A percentile compares a stretch with the other conserved stretches of the same genome.
These are phyloP conservation scores for Lagorchestes hirsutus DNA, from an alignment of 2,797 vertebrate species.

Conservation along the genomic window DNA sequence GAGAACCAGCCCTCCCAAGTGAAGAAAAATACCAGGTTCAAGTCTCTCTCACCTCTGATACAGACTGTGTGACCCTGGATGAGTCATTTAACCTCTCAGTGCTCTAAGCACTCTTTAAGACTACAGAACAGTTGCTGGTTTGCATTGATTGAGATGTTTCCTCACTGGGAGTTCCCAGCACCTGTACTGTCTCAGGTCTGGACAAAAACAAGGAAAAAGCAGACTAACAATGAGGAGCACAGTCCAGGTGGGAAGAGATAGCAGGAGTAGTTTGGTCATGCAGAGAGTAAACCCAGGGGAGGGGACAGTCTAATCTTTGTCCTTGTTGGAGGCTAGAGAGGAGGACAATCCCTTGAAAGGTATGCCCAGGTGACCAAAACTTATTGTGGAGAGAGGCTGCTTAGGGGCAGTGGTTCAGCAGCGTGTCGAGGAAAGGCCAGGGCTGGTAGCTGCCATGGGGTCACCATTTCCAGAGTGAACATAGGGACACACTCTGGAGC, in stretches of 20 bases:
- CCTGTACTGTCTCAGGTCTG: background rate
- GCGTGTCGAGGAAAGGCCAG: background rate
- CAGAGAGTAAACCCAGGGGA: background rate
- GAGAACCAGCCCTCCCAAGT: background rate
- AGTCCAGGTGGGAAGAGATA: background rate
- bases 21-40: background rate
- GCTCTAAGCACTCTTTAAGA: background rate
- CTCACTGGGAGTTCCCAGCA: background rate
- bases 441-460: background rate
- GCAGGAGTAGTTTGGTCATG: background rate
- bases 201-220: background rate
- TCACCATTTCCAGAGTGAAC: background rate
- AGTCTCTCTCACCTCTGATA: background rate
- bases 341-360: background rate
- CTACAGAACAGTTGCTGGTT: background rate
- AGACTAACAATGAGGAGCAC: background rate
- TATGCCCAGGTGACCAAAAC: background rate
- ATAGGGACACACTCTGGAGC: background rate
- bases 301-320: background rate
- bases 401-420: background rate
- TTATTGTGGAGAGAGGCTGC: background rate
- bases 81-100: background rate
- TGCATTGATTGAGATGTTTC: background rate
- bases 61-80: background rate
- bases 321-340: background rate